These are phyloP conservation scores for Lasiurus cinereus DNA, from an alignment of 2,113 vertebrate genomes.

Conservation along the genomic window DNA sequence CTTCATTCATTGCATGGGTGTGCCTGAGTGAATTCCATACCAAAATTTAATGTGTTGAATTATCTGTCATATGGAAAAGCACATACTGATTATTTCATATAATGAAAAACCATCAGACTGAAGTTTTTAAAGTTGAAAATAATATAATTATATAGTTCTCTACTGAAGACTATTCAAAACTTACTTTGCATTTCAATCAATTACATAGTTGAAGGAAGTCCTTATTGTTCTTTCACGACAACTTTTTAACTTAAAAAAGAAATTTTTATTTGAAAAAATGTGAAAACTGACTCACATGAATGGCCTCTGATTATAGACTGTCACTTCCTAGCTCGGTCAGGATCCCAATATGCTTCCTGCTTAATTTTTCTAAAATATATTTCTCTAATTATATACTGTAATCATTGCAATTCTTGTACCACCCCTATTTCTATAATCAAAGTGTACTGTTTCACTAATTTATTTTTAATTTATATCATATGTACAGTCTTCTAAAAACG, in stretches of 20 bases:
- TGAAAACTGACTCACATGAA: conserved; percentile 49
- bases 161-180: conserved; percentile 67
- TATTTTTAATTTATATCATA: conserved; percentile 29
- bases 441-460: neutral
- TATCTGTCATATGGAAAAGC: conserved; percentile 65
- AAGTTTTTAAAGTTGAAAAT: conserved; percentile 74
- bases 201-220: conserved; percentile 65
- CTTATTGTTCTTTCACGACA: conserved; percentile 74
- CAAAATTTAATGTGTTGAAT: conserved; percentile 75
- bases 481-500: neutral
- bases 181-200: conserved; percentile 74
- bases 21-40: conserved; percentile 68
- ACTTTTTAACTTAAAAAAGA: conserved; percentile 58
- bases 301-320: neutral
- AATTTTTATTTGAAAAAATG: conserved; percentile 61
- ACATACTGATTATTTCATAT: conserved; percentile 57
- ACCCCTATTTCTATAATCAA: neutral
- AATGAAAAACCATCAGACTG: conserved; percentile 61
- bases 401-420: neutral
- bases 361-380: conserved; percentile 56
- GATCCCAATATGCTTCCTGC: neutral
- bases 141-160: conserved; percentile 69
- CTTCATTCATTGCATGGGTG: conserved; percentile 8
- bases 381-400: conserved; percentile 27
- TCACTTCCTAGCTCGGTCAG: neutral